Evolutionary conservation across 2,888 invertebrate genomes (phyloP).

Genomic region (Polyommatus icarus): DNA sequence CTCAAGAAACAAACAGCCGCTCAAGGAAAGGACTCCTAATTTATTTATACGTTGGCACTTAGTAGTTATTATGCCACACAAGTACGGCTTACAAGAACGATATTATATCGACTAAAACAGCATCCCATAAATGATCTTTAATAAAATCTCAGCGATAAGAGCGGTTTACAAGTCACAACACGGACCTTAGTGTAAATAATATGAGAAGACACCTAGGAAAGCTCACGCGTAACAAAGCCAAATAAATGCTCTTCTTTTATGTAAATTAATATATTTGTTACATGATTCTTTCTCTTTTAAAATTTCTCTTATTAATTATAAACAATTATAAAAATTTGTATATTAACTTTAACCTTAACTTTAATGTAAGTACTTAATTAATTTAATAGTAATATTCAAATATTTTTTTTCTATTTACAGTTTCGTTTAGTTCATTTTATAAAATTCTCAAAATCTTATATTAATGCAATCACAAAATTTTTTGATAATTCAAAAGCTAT

Average conservation of each 20-base stretch:
- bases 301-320: neutral
- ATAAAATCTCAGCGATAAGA: neutral
- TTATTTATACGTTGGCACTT: too few relatives aligned
- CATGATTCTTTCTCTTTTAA: neutral
- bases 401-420: neutral
- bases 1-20: neutral
- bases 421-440: neutral
- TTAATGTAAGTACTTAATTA: neutral
- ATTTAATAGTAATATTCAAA: neutral
- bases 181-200: neutral
- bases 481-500: neutral
- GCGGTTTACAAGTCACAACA: too few relatives aligned
- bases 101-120: too few relatives aligned
- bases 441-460: neutral
- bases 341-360: neutral
- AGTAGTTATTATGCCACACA: too few relatives aligned
- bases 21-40: neutral
- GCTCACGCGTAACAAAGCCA: neutral
- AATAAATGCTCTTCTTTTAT: neutral
- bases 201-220: neutral
- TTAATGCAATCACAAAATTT: neutral
- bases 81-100: too few relatives aligned
- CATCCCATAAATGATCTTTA: neutral
- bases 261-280: neutral
- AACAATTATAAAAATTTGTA: slow-evolving; percentile 5